Percentiles rank a stretch among this genome's conserved stretches.
Evolutionary conservation across 2,113 vertebrate genomes (phyloP).

Genomic region (Oncorhynchus tshawytscha): DNA sequence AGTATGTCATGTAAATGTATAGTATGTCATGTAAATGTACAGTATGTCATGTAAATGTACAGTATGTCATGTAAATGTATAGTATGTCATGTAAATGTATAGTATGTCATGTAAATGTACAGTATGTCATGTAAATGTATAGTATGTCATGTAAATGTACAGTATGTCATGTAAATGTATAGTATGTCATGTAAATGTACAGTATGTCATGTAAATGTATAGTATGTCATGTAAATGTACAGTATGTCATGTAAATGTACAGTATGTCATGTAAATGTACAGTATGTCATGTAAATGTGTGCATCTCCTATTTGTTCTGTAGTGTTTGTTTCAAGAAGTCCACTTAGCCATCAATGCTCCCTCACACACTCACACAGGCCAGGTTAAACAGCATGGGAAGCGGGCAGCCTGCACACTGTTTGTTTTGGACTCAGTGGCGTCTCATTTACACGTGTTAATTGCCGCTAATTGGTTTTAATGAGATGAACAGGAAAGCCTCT

Average conservation of each 20-base stretch:
- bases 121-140: not conserved
- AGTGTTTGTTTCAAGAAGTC: constrained; percentile 11
- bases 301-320: not conserved
- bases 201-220: too few species aligned
- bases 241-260: too few species aligned
- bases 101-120: not conserved
- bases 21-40: too few species aligned
- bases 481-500: constrained; percentile 99
- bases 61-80: too few species aligned
- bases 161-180: too few species aligned
- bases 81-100: too few species aligned
- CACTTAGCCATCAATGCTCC: constrained; percentile 6
- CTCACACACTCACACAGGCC: constrained; percentile 23
- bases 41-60: too few species aligned
- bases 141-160: too few species aligned
- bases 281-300: too few species aligned
- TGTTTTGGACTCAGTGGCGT: constrained; percentile 99
- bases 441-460: constrained; percentile 99
- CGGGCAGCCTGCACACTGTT: constrained; percentile 86
- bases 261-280: not conserved
- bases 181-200: too few species aligned
- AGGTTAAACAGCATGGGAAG: constrained; percentile 73
- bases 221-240: too few species aligned
- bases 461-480: constrained; percentile 99
- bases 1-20: not conserved